Evolutionary conservation across 2,888 invertebrate species (phyloP), one percentile per base, ranked within the genome.

Genomic region (Caenorhabditis zanzibari): DNA sequence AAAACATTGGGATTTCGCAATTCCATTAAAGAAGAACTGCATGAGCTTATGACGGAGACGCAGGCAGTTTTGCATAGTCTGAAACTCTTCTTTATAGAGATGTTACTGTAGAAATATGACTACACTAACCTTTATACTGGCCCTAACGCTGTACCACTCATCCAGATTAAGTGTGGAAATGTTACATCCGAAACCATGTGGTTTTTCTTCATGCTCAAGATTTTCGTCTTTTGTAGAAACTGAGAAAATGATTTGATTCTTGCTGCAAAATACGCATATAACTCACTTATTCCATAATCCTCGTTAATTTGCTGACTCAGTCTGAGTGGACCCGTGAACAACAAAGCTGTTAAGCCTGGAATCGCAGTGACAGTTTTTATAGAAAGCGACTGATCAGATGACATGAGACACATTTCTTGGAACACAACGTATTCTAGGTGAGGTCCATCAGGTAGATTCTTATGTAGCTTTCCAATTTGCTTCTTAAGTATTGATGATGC

Each of bases 321-420:
- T 22, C 88, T 82, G 26, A 92, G 85, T 0, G 95, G 95, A 0
- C 96, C 96, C 16, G 95, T 95, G 89, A 96, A 95, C 41, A 97
- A 90, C 0, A 96, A 95, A 12, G 97, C 95, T 0, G 96, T 95
- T 22, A 96, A 92, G 0, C 96, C 95, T 12, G 96, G 95, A 0
- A 97, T 95, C 9, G 96, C 93, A 0, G 97, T 97, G 81, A 95
- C 95, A 86, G 95, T 95, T 12, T 69, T 69, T 44, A 77, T 71
- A 2, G 59, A 38, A 4, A 77, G 63, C 3, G 63, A 54, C 14
- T 19, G 19, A 14, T 69, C 61, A 22, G 54, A 54, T 14, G 68
- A 32, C 24, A 90, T 87, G 72, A 85, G 83, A n/a, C 87, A 74
- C 16, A 91, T 81, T 71, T 91, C 91, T 76, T 91, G 91, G 81